These are phyloP conservation scores for Sebastes itinus DNA, from an alignment of 2,797 vertebrate species.

Conservation along the genomic window DNA sequence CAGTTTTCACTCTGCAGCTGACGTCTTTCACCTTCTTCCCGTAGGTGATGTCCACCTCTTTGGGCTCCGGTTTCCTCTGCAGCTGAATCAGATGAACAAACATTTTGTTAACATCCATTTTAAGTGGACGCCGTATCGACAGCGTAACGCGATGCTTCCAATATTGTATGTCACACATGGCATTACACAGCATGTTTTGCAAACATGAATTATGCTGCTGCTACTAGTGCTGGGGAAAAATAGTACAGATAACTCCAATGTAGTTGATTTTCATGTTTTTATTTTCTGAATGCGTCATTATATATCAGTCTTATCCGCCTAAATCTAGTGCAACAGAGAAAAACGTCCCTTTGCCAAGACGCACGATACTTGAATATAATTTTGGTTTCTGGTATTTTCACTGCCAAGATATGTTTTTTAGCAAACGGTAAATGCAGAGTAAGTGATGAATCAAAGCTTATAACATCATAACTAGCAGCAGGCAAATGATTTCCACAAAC, in stretches of 20 bases:
- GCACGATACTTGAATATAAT: neutral
- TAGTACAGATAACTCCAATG: neutral
- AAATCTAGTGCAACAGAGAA: neutral
- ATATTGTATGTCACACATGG: conserved; percentile 54
- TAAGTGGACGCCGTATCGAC: conserved; percentile 58
- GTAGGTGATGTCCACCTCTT: conserved; percentile 89
- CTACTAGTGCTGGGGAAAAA: neutral
- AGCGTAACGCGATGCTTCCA: conserved; percentile 54
- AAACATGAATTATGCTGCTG: conserved; percentile 49
- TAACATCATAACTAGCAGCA: conserved; percentile 9
- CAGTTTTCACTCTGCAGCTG: conserved; percentile 91
- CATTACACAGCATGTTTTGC: conserved; percentile 57
- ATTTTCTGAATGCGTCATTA: neutral
- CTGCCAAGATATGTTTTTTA: neutral
- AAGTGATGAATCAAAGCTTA: conserved; percentile 17
- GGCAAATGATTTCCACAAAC: conserved; percentile 7
- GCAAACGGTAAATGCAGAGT: neutral
- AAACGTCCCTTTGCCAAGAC: neutral
- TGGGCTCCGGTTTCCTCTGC: conserved; percentile 94
- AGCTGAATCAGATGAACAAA: conserved; percentile 71
- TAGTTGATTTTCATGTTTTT: neutral
- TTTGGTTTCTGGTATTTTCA: conserved; percentile 7
- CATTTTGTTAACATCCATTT: conserved; percentile 72
- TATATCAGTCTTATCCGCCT: neutral
- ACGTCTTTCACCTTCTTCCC: conserved; percentile 92